Base-by-base conservation (phyloP, 2,113 vertebrate species). In the Phyllostomus discolor region DNA sequence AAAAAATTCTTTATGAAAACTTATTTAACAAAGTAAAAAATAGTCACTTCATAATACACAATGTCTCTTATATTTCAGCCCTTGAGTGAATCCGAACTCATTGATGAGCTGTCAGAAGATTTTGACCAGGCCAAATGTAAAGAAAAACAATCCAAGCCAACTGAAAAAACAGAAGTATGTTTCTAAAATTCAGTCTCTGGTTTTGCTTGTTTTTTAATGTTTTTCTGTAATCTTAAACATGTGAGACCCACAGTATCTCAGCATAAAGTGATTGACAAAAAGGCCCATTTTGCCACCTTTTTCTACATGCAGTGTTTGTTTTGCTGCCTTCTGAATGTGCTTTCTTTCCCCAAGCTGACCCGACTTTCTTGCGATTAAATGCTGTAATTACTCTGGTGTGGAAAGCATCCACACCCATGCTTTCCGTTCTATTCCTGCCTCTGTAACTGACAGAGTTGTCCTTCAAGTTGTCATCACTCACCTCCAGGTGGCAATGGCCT, bases 41-140 rank as follows among this genome's bases (percentile, higher is more conserved):
- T 3, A 64, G 1, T 96, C 38, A 70, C 64, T 85, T 69, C 41
- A 2, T 94, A 50, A 43, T 6, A 6, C 3, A 0, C 2, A 41
- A 2, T 17, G 28, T 4, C 83, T 91, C 50, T 96, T 88, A 8
- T 10, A 33, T 97, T 97, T 7, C 95, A 99, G 99, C 83, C 88
- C 90, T 70, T 98, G 93, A 98, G 97, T 67, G 98, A 99, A 80
- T 96, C 96, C 48, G 98, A 98, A 66, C 98, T 99, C 66, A 76
- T 94, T 54, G 98, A 98, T 92, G 98, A 98, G 69, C 98, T 99
- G 95, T 98, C 98, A 5, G 98, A 98, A 94, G 98, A 98, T 52
- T 98, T 99, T 78, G 78, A 82, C 48, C n/a, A 0, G 54, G 82
- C 95, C 46, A 80, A 84, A 31, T 43, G 95, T 88, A 81, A 97